Evolutionary conservation across 2,888 invertebrate species (phyloP).

Genomic region (Lepidonotus clava): DNA sequence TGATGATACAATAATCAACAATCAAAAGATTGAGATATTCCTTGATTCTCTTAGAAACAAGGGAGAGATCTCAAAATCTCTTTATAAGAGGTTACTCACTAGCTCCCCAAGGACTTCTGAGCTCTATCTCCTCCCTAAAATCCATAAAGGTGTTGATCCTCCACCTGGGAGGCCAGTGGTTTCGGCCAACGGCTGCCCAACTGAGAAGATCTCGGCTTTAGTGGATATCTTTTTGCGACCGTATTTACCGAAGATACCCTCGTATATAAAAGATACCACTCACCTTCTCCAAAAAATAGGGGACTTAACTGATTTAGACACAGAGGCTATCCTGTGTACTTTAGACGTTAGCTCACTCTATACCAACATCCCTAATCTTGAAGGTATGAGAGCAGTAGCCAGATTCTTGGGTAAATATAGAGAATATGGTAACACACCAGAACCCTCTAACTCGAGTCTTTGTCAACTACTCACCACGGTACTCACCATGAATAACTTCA

Average conservation of each 20-base stretch:
- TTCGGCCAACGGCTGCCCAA: background rate
- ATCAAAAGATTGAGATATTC: background rate
- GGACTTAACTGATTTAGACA: background rate
- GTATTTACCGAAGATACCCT: background rate
- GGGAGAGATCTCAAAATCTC: background rate
- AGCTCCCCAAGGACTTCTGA: background rate
- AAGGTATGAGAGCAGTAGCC: background rate
- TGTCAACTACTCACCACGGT: background rate
- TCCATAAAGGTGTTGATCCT: background rate
- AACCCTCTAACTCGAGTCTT: background rate
- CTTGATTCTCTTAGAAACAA: background rate
- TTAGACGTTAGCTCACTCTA: background rate
- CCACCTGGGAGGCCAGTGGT: background rate
- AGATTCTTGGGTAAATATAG: background rate
- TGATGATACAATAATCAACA: background rate
- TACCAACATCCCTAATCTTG: background rate
- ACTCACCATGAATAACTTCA: background rate
- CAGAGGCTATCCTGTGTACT: background rate
- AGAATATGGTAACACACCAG: background rate
- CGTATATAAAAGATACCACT: background rate
- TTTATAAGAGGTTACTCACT: no score
- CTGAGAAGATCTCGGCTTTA: background rate
- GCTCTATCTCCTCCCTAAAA: background rate
- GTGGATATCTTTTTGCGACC: background rate
- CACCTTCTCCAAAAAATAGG: background rate